Percentiles rank a stretch among this genome's conserved stretches.
phyloP scores from a whole-genome alignment of 1,140 invertebrate genomes.

The Bombyx mandarina region DNA sequence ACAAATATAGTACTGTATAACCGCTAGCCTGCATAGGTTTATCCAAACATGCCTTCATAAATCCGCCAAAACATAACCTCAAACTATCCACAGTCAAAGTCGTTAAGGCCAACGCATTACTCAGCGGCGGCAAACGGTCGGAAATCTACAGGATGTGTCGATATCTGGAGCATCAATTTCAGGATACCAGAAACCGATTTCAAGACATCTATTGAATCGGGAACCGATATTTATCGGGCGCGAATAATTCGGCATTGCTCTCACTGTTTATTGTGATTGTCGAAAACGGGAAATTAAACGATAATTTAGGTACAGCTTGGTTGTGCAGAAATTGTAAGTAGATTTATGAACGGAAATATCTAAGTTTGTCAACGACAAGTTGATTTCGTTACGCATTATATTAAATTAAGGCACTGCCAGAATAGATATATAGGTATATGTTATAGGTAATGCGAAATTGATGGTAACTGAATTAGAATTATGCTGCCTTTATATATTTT shows the following conservation, averaged over 20 bases:
- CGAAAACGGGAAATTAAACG: slow-evolving; percentile 7
- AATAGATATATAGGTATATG: too few relatives aligned
- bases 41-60: slow-evolving; percentile 3
- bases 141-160: slow-evolving; percentile 25
- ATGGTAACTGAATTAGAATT: too few relatives aligned
- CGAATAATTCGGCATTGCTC: slow-evolving; percentile 9
- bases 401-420: too few relatives aligned
- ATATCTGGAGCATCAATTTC: slow-evolving; percentile 29
- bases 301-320: slow-evolving; percentile 5
- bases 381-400: too few relatives aligned
- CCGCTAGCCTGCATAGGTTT: not conserved
- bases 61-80: slow-evolving; percentile 7
- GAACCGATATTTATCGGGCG: slow-evolving; percentile 19
- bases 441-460: too few relatives aligned
- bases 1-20: not conserved
- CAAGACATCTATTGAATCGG: slow-evolving; percentile 19
- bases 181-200: slow-evolving; percentile 14
- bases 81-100: slow-evolving; percentile 11
- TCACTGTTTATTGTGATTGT: slow-evolving; percentile 3
- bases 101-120: slow-evolving; percentile 29
- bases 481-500: too few relatives aligned
- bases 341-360: too few relatives aligned
- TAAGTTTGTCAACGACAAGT: too few relatives aligned
- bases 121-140: slow-evolving; percentile 13
- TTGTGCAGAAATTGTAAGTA: too few relatives aligned